Conservation (phyloP, 2,113 vertebrate genomes). For the Arizona elegans region DNA sequence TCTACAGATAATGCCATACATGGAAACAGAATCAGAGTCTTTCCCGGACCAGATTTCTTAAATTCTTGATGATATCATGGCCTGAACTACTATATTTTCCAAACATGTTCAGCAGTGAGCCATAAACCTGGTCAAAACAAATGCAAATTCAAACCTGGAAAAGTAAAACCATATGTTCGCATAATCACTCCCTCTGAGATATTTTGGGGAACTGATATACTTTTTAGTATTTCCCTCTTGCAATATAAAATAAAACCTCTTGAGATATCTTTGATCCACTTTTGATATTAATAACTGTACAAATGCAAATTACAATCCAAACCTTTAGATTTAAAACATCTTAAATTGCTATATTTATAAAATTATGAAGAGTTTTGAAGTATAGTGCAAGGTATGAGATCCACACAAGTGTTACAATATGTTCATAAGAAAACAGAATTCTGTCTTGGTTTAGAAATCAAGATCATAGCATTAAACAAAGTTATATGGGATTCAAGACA, state of each 20-base stretch:
- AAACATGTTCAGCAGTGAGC: not conserved
- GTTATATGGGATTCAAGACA: not conserved
- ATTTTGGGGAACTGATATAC: not conserved
- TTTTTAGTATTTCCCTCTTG: slow-evolving; percentile 36
- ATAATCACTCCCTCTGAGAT: not conserved
- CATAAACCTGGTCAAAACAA: not conserved
- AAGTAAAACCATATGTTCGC: not conserved
- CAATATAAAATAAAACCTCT: slow-evolving; percentile 14
- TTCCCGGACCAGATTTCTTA: not conserved
- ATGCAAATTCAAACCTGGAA: not conserved
- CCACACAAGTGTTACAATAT: fast-evolving
- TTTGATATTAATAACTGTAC: slow-evolving; percentile 48
- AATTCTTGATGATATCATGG: not conserved
- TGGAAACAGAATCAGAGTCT: not conserved
- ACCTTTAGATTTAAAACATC: not conserved
- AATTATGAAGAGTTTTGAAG: slow-evolving; percentile 12
- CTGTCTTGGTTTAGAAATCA: not conserved
- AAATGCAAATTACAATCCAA: slow-evolving; percentile 14
- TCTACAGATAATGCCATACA: not conserved
- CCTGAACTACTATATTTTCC: not conserved
- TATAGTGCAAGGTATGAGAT: not conserved
- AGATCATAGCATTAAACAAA: not conserved
- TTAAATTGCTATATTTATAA: not conserved
- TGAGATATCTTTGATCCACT: slow-evolving; percentile 15
- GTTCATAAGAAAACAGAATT: slow-evolving; percentile 2